Evolutionary conservation across 2,113 vertebrate genomes (phyloP).

Genomic region (Pachycephala philippinensis): DNA sequence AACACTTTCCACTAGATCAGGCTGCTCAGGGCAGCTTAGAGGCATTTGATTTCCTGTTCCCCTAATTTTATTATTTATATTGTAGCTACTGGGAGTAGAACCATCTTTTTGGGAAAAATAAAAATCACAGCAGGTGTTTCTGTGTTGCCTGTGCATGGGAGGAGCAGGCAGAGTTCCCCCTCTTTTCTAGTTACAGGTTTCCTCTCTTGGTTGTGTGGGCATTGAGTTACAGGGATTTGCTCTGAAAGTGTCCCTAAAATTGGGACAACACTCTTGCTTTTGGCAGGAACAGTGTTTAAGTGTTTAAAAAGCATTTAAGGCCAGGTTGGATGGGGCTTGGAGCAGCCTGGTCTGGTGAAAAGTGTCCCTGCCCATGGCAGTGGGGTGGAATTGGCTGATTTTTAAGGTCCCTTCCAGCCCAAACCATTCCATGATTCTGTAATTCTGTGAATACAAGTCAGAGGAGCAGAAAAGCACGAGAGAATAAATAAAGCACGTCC

Average conservation of each 20-base stretch:
- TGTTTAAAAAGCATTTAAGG: neutral
- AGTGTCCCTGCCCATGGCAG: neutral
- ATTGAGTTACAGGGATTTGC: neutral
- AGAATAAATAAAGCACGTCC: neutral
- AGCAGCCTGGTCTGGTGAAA: neutral
- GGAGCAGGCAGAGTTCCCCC: neutral
- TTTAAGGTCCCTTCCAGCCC: neutral
- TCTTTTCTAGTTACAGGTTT: neutral
- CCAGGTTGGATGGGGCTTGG: neutral
- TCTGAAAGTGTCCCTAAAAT: neutral
- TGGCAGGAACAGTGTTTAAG: neutral
- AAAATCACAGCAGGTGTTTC: neutral
- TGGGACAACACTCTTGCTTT: neutral
- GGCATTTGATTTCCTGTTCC: neutral
- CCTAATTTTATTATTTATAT: neutral
- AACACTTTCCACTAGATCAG: neutral
- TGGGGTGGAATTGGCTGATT: neutral
- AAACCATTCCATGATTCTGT: neutral
- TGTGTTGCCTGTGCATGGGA: neutral
- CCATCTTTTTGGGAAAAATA: neutral
- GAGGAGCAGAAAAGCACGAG: neutral
- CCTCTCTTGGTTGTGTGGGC: neutral
- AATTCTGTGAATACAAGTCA: neutral
- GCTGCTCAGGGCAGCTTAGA: neutral
- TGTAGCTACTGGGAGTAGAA: neutral